Evolutionary conservation across 2,113 vertebrate genomes (phyloP).

Genomic region (Solea solea): DNA sequence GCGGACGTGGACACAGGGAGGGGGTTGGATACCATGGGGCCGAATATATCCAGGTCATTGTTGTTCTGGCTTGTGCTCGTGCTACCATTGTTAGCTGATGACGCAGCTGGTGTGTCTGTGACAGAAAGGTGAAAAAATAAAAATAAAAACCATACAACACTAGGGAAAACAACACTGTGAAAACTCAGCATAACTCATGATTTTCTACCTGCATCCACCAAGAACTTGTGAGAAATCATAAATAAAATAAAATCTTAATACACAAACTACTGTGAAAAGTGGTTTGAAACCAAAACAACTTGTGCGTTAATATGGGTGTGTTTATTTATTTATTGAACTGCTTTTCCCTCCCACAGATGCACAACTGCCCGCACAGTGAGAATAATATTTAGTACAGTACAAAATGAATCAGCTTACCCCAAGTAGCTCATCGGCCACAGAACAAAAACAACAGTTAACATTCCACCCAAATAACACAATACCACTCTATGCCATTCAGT

Average conservation of each 20-base stretch:
- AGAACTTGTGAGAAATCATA: background rate
- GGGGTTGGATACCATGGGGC: slow-evolving; percentile 99
- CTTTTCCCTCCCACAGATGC: slow-evolving; percentile 7
- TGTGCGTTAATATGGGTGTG: background rate
- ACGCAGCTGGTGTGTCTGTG: slow-evolving; percentile 87
- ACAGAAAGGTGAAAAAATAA: slow-evolving; percentile 69
- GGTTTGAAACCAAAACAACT: slow-evolving; percentile 4
- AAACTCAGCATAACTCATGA: background rate
- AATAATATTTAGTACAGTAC: slow-evolving; percentile 11
- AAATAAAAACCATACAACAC: background rate
- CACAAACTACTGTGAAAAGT: slow-evolving; percentile 6
- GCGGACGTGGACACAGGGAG: slow-evolving; percentile 85
- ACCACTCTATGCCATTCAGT: slow-evolving; percentile 2
- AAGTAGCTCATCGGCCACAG: slow-evolving; percentile 32
- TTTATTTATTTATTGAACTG: slow-evolving; percentile 22
- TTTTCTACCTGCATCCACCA: slow-evolving; percentile 1
- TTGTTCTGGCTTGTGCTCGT: slow-evolving; percentile 81
- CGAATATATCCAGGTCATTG: slow-evolving; percentile 97
- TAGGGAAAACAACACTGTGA: background rate
- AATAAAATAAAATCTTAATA: background rate
- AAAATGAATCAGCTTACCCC: slow-evolving; percentile 26
- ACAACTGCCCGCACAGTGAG: slow-evolving; percentile 8
- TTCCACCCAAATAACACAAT: slow-evolving; percentile 15
- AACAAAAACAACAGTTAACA: slow-evolving; percentile 33
- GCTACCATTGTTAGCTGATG: slow-evolving; percentile 84